A percentile compares a stretch with the other conserved stretches of the same genome.
Conservation (phyloP, 2,797 vertebrate genomes). For the Neopelma chrysocephalum region DNA sequence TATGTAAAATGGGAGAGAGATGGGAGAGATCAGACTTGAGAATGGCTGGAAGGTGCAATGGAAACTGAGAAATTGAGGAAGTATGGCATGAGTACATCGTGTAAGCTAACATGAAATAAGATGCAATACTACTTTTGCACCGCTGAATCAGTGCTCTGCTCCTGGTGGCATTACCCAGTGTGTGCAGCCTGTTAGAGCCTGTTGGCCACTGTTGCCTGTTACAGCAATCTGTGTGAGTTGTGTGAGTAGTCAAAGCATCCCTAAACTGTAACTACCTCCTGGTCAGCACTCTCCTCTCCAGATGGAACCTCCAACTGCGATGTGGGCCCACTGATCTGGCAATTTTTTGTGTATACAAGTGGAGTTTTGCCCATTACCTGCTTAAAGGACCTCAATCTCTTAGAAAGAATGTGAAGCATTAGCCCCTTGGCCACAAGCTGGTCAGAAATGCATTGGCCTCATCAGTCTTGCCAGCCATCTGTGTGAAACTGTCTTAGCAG, state of each 20-base stretch:
- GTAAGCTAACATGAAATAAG: neutral
- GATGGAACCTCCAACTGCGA: neutral
- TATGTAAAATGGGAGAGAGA: neutral
- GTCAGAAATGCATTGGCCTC: neutral
- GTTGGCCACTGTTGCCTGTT: neutral
- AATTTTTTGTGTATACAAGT: neutral
- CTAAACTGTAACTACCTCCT: neutral
- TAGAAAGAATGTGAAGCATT: constrained; percentile 56
- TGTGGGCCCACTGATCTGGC: neutral
- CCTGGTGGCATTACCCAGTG: neutral
- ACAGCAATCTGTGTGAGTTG: neutral
- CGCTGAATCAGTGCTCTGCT: neutral
- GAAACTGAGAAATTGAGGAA: neutral
- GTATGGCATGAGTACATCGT: neutral
- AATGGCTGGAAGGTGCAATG: neutral
- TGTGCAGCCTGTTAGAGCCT: neutral
- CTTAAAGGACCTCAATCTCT: neutral
- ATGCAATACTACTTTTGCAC: neutral
- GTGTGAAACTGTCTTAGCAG: neutral
- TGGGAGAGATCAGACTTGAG: neutral
- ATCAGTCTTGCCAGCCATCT: constrained; percentile 42
- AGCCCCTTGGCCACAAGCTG: constrained; percentile 39
- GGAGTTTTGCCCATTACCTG: neutral
- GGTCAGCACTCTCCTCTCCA: neutral
- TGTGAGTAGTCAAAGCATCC: neutral